Percentiles rank a stretch among this genome's conserved stretches.
Evolutionary conservation across 2,113 vertebrate species (phyloP).

Genomic region (Cricetomys ansorgei): DNA sequence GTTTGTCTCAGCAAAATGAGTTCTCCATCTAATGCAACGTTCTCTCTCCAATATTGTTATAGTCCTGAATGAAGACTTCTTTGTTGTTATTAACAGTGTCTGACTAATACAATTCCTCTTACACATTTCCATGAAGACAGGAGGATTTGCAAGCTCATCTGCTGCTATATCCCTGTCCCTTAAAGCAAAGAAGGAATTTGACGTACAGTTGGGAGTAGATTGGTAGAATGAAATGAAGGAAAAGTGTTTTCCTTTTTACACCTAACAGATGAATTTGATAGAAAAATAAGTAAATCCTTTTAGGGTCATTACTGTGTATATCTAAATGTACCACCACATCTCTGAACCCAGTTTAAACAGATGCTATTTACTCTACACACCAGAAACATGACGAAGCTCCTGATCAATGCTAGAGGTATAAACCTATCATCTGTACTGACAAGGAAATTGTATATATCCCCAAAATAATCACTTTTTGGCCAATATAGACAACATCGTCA

Average conservation of each 20-base stretch:
- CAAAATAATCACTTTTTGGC: slow-evolving; percentile 45
- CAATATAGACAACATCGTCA: not conserved
- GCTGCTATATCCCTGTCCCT: not conserved
- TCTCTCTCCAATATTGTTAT: not conserved
- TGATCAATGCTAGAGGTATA: not conserved
- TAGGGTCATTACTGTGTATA: not conserved
- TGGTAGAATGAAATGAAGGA: not conserved
- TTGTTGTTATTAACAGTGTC: not conserved
- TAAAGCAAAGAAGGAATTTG: not conserved
- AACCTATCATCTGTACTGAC: not conserved
- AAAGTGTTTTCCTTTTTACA: not conserved
- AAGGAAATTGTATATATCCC: not conserved
- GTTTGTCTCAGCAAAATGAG: not conserved
- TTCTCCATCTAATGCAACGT: not conserved
- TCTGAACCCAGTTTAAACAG: not conserved
- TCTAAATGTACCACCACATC: not conserved
- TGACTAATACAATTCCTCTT: not conserved
- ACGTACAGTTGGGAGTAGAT: not conserved
- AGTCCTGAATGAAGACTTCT: not conserved
- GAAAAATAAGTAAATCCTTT: not conserved
- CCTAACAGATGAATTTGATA: not conserved
- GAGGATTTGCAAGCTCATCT: not conserved
- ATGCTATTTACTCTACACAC: not conserved
- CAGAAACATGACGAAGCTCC: not conserved
- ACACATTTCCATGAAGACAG: not conserved